Conservation (phyloP, 2,113 vertebrate genomes). For the Butastur rufipennis region DNA sequence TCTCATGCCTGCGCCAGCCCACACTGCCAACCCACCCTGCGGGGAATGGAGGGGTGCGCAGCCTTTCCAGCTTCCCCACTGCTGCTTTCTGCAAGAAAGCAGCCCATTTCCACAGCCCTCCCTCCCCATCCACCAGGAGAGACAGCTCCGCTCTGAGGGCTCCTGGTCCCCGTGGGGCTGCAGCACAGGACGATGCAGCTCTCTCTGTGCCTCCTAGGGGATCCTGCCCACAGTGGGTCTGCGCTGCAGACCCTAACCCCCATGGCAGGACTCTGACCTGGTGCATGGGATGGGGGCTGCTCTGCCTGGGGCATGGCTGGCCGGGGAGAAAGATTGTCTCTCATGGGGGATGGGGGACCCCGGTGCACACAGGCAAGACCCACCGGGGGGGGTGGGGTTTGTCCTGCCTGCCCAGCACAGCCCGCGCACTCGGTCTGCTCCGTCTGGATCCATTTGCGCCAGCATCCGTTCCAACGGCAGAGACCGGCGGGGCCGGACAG, state of each 20-base stretch:
- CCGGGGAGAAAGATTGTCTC: not conserved
- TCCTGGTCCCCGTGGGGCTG: not conserved
- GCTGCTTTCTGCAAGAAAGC: not conserved
- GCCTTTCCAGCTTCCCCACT: not conserved
- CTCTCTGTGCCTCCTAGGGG: not conserved
- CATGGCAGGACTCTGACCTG: not conserved
- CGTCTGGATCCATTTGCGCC: rapidly evolving
- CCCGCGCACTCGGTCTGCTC: not conserved
- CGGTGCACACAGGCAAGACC: rapidly evolving
- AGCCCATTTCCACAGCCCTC: not conserved
- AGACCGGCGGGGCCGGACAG: not conserved
- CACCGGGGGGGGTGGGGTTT: rapidly evolving
- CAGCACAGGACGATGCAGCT: not conserved
- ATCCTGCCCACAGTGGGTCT: not conserved
- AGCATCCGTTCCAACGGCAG: not conserved
- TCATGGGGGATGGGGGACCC: not conserved
- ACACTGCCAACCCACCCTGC: not conserved
- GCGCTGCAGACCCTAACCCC: not conserved
- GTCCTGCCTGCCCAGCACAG: not conserved
- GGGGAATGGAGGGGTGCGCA: not conserved
- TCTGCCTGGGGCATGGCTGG: not conserved
- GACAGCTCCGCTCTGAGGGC: not conserved
- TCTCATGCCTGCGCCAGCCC: rapidly evolving
- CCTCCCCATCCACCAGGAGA: not conserved
- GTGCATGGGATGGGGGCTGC: not conserved